These are phyloP conservation scores for Pycnomerus fuliginosus DNA, from an alignment of 2,888 invertebrate species.

Conservation along the genomic window DNA sequence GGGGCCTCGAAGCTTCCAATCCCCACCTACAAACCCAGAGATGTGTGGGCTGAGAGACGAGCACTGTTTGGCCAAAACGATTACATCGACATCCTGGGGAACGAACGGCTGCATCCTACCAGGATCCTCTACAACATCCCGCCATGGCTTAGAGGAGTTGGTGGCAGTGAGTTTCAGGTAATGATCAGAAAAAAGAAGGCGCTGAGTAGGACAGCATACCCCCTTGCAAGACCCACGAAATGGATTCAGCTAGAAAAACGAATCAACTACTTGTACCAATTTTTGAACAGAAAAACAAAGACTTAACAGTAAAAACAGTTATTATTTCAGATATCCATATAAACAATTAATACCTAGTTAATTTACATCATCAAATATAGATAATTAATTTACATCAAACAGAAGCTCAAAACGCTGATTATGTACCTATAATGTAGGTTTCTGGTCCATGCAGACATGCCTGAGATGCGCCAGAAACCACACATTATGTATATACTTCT, in stretches of 20 bases:
- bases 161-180: slow-evolving; percentile 81
- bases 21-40: slow-evolving; percentile 71
- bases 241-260: slow-evolving; percentile 76
- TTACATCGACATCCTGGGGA: slow-evolving; percentile 93
- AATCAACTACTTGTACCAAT: slow-evolving; percentile 72
- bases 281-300: slow-evolving; percentile 78
- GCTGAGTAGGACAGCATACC: slow-evolving; percentile 59
- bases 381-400: no score
- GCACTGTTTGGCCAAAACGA: slow-evolving; percentile 95
- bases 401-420: no score
- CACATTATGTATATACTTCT: no score
- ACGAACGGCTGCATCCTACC: slow-evolving; percentile 77
- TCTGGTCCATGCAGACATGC: no score
- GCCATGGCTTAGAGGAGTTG: slow-evolving; percentile 84
- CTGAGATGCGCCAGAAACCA: no score
- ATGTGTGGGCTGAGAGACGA: slow-evolving; percentile 73
- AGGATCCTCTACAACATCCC: slow-evolving; percentile 84
- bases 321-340: slow-evolving; percentile 44
- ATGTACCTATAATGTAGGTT: no score
- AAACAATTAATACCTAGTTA: no score
- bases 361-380: no score
- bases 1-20: slow-evolving; percentile 59
- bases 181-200: slow-evolving; percentile 72
- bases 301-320: slow-evolving; percentile 53
- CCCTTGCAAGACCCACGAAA: slow-evolving; percentile 69